phyloP scores from a whole-genome alignment of 2,113 vertebrate species.

The rabbit (Oryctolagus cuniculus) region DNA sequence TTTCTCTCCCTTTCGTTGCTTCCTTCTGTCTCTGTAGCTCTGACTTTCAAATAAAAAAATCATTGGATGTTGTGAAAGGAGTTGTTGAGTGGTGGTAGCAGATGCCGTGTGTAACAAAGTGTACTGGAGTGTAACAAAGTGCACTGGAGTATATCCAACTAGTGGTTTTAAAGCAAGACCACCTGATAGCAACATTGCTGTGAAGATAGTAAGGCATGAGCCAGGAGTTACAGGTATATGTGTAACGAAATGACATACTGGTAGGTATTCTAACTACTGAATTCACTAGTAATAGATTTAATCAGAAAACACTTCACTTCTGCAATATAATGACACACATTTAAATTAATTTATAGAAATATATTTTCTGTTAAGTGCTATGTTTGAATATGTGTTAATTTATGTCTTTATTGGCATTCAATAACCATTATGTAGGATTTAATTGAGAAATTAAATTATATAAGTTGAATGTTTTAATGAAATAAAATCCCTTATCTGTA shows the following conservation, averaged over 20 bases:
- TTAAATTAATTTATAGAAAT: not conserved
- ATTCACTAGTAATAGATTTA: not conserved
- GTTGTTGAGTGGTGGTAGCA: not conserved
- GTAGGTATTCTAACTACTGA: not conserved
- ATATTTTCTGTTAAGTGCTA: not conserved
- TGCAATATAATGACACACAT: not conserved
- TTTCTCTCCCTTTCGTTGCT: not conserved
- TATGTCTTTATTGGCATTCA: not conserved
- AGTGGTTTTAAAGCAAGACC: not conserved
- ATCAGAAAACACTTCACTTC: not conserved
- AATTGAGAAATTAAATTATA: not conserved
- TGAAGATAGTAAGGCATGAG: not conserved
- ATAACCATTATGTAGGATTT: not conserved
- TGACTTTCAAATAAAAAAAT: not conserved
- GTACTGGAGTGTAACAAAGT: not conserved
- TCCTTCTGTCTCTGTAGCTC: too few species aligned
- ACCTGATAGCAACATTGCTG: rapidly evolving
- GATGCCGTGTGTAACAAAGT: not conserved
- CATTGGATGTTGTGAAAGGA: not conserved
- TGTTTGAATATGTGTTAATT: not conserved
- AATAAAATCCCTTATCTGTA: not conserved
- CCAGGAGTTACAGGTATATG: too few species aligned
- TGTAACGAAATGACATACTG: not conserved
- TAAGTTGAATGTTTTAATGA: not conserved
- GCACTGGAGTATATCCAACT: not conserved